phyloP scores from a whole-genome alignment of 2,888 invertebrate species.

The Kuschelorhynchus macadamiae region DNA sequence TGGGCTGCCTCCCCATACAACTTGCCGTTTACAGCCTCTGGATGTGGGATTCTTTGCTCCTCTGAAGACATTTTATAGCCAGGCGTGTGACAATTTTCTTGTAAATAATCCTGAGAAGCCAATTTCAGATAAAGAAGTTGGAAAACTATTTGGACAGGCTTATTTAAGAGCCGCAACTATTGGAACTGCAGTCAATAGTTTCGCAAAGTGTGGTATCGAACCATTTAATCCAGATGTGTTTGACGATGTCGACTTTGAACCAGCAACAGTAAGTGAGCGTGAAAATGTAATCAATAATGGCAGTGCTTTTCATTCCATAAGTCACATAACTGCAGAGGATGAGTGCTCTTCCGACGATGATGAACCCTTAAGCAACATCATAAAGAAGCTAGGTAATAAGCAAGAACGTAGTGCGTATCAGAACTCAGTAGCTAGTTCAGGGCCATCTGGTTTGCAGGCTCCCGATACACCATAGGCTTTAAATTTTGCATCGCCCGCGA shows the following conservation, averaged over 20 bases:
- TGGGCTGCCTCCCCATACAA: constrained; percentile 56
- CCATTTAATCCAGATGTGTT: constrained; percentile 28
- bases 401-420: too few relatives aligned
- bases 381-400: background rate
- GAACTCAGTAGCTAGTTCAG: too few relatives aligned
- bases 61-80: constrained; percentile 54
- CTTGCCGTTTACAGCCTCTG: constrained; percentile 53
- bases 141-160: constrained; percentile 52
- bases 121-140: constrained; percentile 46
- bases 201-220: constrained; percentile 24
- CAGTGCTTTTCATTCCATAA: too few relatives aligned
- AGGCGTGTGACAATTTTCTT: constrained; percentile 52
- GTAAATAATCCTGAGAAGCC: constrained; percentile 47
- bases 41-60: constrained; percentile 57
- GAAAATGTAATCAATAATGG: background rate
- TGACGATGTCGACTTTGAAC: constrained; percentile 27
- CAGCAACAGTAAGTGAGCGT: constrained; percentile 24
- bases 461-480: too few relatives aligned
- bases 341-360: constrained; percentile 13
- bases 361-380: constrained; percentile 14
- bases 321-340: constrained; percentile 2
- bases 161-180: constrained; percentile 55
- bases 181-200: constrained; percentile 50
- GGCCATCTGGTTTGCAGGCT: too few relatives aligned
- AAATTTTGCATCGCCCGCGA: too few relatives aligned